Base-by-base conservation (phyloP, 1,140 invertebrate species). In the Aleiodes sp. region DNA sequence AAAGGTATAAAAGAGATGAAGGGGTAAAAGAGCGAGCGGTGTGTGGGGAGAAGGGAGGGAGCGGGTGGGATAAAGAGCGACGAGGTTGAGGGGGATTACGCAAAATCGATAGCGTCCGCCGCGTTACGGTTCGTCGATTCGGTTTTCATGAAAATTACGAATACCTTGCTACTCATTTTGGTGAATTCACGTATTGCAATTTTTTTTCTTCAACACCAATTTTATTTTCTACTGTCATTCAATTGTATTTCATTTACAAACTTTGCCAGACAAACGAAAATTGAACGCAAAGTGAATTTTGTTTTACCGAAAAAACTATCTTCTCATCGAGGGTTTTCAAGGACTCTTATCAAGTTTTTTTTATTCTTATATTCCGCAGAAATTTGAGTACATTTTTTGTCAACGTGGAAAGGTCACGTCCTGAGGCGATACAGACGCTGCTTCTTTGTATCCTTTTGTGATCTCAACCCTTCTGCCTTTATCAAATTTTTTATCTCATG, bases 81-180 rank as follows among this genome's bases (percentile, higher is more conserved):
- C 46, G 46, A 52, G n/a, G 46, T 52, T 52, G 19, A 52, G 46
- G 46, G 46, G 46, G 46, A 52, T 52, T 52, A 52, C 46, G 26
- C 46, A 52, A 52, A 52, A 52, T 52, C 46, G 24, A 59, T 59
- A 59, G 28, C 14, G 28, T 24, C 14, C 28, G 14, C 24, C 3
- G 28, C 28, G 56, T 59, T 59, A 59, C 56, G 56, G 28, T 26
- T 59, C 56, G 56, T 26, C 56, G 28, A 29, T 59, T 59, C 26
- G 24, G 24, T 59, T 29, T 59, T 59, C 56, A 59, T 59, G 56
- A 59, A 59, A 59, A 29, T 59, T 28, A 59, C 46, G 26, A 52
- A 52, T 52, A 24, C 46, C 46, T 52, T 52, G 26, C 46, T 52
- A 12, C 16, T 52, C 4, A 8, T 4, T 52, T 52, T 52, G 46